phyloP scores from a whole-genome alignment of 2,113 vertebrate genomes.

The Nyctibius bracteatus region DNA sequence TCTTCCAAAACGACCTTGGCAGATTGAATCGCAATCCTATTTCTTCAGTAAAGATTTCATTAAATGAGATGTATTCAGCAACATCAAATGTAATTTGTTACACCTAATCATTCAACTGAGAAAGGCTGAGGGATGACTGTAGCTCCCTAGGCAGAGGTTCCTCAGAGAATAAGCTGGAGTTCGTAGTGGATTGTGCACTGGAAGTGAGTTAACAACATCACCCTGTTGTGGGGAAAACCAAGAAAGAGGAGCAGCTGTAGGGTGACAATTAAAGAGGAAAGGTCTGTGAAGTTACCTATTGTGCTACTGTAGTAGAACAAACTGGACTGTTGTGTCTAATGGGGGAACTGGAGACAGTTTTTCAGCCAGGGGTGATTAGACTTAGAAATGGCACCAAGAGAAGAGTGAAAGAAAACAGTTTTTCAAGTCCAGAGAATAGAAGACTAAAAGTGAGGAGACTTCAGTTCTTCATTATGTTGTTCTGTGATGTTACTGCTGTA shows the following conservation, averaged over 20 bases:
- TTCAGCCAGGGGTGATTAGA: not conserved
- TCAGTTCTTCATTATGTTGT: accelerated
- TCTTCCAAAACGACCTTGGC: not conserved
- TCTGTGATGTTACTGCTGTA: not conserved
- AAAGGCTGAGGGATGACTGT: not conserved
- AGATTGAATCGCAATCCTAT: not conserved
- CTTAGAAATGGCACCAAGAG: not conserved
- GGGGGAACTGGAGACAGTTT: not conserved
- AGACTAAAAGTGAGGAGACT: not conserved
- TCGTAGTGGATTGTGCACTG: not conserved
- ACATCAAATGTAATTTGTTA: not conserved
- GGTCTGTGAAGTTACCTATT: not conserved
- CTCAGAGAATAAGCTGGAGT: not conserved
- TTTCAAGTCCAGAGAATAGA: not conserved
- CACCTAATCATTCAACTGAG: not conserved
- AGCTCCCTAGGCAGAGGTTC: not conserved
- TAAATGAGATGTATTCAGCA: not conserved
- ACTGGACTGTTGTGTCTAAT: too few species aligned
- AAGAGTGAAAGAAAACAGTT: not conserved
- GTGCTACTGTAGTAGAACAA: too few species aligned
- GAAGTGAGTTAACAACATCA: not conserved
- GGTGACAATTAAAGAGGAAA: not conserved
- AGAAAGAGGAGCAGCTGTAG: not conserved
- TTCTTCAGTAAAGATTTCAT: not conserved
- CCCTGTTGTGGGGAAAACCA: not conserved